Conservation (phyloP, 1,140 invertebrate species). For the Palaemon carinicauda region DNA sequence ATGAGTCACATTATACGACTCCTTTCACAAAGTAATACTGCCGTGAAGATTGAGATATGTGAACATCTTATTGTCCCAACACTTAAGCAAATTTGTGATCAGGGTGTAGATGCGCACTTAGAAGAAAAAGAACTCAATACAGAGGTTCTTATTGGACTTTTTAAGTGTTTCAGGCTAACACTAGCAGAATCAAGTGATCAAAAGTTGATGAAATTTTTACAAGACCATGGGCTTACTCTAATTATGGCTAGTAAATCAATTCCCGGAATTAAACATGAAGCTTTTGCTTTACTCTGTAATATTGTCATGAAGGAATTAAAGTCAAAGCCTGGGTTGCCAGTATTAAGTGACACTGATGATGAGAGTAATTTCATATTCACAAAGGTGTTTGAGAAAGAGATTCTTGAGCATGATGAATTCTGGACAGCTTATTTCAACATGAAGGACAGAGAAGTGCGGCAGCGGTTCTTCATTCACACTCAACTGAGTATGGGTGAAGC, state of each 20-base stretch:
- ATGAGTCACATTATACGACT: constrained; percentile 39
- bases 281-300: constrained; percentile 33
- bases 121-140: neutral
- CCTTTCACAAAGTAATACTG: constrained; percentile 25
- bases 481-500: neutral
- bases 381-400: constrained; percentile 30
- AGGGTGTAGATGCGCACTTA: neutral
- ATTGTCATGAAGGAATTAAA: constrained; percentile 38
- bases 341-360: constrained; percentile 14
- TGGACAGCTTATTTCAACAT: constrained; percentile 46
- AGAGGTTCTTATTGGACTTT: constrained; percentile 20
- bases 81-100: constrained; percentile 17
- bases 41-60: constrained; percentile 37
- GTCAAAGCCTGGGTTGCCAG: neutral
- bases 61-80: constrained; percentile 36
- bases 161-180: constrained; percentile 23
- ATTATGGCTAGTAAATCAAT: constrained; percentile 20
- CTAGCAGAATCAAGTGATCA: constrained; percentile 30
- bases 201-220: constrained; percentile 14
- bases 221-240: neutral
- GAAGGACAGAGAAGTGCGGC: constrained; percentile 34
- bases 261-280: constrained; percentile 33
- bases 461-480: constrained; percentile 43
- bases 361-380: constrained; percentile 20
- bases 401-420: constrained; percentile 44